phyloP scores from a whole-genome alignment of 2,113 vertebrate species.

The Sporophila hypoxantha region DNA sequence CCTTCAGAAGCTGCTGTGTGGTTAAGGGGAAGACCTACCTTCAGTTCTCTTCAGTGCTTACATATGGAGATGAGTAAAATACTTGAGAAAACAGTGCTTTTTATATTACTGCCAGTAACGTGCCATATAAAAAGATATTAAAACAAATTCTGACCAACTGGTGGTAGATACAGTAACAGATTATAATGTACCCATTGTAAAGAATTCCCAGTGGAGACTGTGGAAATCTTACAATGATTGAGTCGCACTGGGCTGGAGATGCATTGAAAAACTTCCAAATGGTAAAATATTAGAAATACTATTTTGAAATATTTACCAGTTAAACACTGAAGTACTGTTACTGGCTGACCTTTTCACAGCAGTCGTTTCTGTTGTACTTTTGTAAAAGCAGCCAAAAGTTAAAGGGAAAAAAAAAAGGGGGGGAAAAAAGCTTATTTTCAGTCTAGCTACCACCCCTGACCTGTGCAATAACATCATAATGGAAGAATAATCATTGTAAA shows the following conservation, averaged over 20 bases:
- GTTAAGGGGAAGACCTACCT: constrained; percentile 30
- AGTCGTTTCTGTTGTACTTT: constrained; percentile 63
- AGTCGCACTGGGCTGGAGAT: constrained; percentile 61
- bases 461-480: constrained; percentile 78
- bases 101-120: constrained; percentile 66
- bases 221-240: constrained; percentile 72
- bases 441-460: constrained; percentile 60
- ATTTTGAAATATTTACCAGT: constrained; percentile 73
- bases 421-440: constrained; percentile 62
- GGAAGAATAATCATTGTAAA: constrained; percentile 80
- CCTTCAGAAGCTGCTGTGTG: constrained; percentile 44
- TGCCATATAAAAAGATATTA: constrained; percentile 66
- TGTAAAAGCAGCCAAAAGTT: constrained; percentile 67
- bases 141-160: constrained; percentile 67
- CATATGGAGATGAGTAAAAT: constrained; percentile 58
- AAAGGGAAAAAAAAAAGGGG: background rate
- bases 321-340: constrained; percentile 72
- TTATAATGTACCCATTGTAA: constrained; percentile 72
- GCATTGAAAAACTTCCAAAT: constrained; percentile 72
- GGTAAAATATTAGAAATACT: constrained; percentile 76
- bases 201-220: constrained; percentile 61
- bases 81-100: constrained; percentile 59
- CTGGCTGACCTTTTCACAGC: constrained; percentile 65
- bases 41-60: constrained; percentile 42
- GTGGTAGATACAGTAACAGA: constrained; percentile 62